Percentiles rank a stretch among this genome's conserved stretches.
These are phyloP conservation scores for Pongo abelii DNA, from an alignment of 2,113 vertebrate species.

Conservation along the genomic window DNA sequence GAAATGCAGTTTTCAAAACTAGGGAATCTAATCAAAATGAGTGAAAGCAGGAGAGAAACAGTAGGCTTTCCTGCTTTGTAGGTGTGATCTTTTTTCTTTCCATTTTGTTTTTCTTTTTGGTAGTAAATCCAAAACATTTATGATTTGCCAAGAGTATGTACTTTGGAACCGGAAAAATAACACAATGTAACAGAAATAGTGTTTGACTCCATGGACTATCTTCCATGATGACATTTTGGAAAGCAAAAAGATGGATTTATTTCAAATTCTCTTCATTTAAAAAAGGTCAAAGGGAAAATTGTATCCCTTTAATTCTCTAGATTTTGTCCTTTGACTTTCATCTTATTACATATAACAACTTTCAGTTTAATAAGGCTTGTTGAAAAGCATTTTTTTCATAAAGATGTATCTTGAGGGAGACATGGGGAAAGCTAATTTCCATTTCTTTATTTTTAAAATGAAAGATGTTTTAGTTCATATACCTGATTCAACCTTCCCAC, in stretches of 20 bases:
- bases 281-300: background rate
- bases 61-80: background rate
- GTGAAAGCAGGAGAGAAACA: conserved; percentile 53
- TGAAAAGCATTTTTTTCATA: conserved; percentile 23
- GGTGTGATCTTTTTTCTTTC: conserved; percentile 19
- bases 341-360: background rate
- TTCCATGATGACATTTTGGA: background rate
- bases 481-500: background rate
- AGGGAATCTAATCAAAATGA: conserved; percentile 16
- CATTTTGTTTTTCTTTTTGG: background rate
- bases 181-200: background rate
- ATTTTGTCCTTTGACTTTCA: conserved; percentile 23
- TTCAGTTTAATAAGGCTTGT: conserved; percentile 45
- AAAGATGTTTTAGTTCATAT: conserved; percentile 47
- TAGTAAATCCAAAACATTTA: conserved; percentile 53
- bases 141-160: background rate
- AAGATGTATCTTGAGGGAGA: conserved; percentile 44
- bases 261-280: background rate
- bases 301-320: conserved; percentile 23
- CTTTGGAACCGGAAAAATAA: conserved; percentile 56
- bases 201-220: background rate
- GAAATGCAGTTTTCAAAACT: conserved; percentile 50
- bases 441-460: conserved; percentile 53
- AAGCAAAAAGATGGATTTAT: conserved; percentile 22
- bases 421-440: conserved; percentile 48